Evolutionary conservation across 2,113 vertebrate species (phyloP), one percentile per base, ranked within the genome.

Genomic region (Platysteira castanea): DNA sequence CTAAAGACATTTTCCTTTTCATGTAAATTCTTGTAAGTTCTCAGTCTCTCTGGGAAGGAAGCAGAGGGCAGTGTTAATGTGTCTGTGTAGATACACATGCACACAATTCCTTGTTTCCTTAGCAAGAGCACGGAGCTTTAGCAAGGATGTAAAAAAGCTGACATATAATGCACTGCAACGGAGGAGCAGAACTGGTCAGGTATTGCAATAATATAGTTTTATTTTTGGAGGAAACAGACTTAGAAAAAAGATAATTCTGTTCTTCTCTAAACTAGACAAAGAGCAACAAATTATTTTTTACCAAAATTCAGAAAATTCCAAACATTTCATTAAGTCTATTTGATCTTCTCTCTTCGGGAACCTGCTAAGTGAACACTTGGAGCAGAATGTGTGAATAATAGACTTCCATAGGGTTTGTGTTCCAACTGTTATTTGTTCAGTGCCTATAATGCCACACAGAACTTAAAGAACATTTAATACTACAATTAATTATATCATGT

Each of bases 401-500:
- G 24, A 14, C 33, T 91, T 93, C 39, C 35, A 19, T 42, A 30
- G 2, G 4, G 2, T n/a, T 83, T 93, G 24, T 81, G 30, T 74
- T 91, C 31, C 59, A 56, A 0, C 17, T 83, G 28, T 50, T 94
- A 76, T 85, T 94, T 96, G 28, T 63, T 84, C 37, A 18, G 56
- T 60, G 73, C 68, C 24, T 84, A 57, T 47, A 86, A 83, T 33
- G 33, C 42, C 68, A 49, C 0, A 3, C 63, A 53, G 56, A 90
- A 83, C 53, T 80, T 96, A 84, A 88, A 86, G 54, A 74, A 84
- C 22, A 39, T 70, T 56, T 63, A 70, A 24, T 70, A 64, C 49
- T 93, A 60, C 44, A 88, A 84, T 95, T 94, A 95, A 94, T 95
- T 80, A 61, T 83, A 52, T 92, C 59, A 46, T 59, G 39, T 93